phyloP scores from a whole-genome alignment of 2,113 vertebrate species.

The Petroica traversi region DNA sequence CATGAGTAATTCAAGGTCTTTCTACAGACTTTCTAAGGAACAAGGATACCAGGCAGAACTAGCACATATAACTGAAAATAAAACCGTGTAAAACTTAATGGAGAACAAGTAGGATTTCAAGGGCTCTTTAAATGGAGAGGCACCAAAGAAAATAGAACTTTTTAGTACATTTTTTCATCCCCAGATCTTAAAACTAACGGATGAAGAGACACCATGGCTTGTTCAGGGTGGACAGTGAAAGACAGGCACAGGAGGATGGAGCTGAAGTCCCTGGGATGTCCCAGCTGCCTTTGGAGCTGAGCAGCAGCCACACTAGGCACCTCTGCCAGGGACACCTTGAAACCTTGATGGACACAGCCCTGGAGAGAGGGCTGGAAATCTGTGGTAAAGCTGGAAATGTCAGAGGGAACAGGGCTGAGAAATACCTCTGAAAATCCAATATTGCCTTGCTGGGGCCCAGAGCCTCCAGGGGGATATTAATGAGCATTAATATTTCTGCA shows the following conservation, averaged over 20 bases:
- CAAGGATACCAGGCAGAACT: neutral
- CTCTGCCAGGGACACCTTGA: rapidly evolving
- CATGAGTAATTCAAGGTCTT: neutral
- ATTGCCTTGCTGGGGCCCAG: neutral
- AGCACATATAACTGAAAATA: neutral
- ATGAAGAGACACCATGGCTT: neutral
- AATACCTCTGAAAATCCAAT: neutral
- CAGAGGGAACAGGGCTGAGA: neutral
- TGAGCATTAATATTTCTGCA: neutral
- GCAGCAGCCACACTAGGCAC: neutral
- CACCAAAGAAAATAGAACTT: neutral
- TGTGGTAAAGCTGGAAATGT: neutral
- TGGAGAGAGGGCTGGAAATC: neutral
- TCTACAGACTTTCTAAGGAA: neutral
- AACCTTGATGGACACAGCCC: neutral
- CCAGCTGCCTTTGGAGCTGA: neutral
- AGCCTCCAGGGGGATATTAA: neutral
- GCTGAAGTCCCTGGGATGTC: neutral
- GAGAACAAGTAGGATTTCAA: neutral
- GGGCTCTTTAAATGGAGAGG: neutral
- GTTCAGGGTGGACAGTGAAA: neutral
- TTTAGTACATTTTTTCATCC: neutral
- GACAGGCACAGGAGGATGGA: neutral
- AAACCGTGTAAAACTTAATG: neutral
- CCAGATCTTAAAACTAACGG: neutral